Conservation (phyloP, 2,888 invertebrate species). For the Ennomos quercinarius region DNA sequence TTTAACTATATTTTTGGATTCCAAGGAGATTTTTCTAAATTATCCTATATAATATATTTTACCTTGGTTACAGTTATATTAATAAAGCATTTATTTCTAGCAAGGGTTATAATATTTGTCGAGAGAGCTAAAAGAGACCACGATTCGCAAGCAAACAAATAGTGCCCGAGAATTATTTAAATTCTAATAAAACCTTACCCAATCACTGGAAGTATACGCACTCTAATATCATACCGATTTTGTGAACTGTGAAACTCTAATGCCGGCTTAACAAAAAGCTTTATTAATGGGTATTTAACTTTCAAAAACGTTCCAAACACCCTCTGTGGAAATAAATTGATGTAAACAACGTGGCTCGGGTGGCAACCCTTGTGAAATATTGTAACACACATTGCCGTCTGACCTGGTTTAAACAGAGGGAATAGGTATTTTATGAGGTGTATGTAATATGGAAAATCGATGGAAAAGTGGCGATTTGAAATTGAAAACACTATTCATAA, state of each 20-base stretch:
- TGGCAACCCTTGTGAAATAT: slow-evolving; percentile 28
- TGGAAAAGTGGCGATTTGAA: not conserved
- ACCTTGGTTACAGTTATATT: no score
- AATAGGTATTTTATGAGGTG: slow-evolving; percentile 29
- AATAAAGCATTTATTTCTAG: no score
- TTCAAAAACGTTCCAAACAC: slow-evolving; percentile 10
- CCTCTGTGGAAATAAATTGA: slow-evolving; percentile 23
- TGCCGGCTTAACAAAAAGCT: not conserved
- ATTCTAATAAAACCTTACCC: no score
- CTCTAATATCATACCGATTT: not conserved
- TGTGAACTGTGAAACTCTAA: not conserved
- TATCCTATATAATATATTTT: no score
- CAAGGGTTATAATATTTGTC: no score
- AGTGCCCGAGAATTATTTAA: no score
- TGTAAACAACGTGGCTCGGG: slow-evolving; percentile 8
- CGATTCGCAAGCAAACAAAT: no score
- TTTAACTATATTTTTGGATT: no score
- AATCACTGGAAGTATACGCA: no score
- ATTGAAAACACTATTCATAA: no score
- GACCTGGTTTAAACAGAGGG: slow-evolving; percentile 37
- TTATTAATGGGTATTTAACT: slow-evolving; percentile 21
- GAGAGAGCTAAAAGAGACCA: no score
- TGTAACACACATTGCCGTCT: slow-evolving; percentile 23
- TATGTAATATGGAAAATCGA: slow-evolving; percentile 22
- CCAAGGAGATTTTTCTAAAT: no score